These are phyloP conservation scores for Dendroctonus ponderosae DNA, from an alignment of 1,140 invertebrate genomes.

Conservation along the genomic window DNA sequence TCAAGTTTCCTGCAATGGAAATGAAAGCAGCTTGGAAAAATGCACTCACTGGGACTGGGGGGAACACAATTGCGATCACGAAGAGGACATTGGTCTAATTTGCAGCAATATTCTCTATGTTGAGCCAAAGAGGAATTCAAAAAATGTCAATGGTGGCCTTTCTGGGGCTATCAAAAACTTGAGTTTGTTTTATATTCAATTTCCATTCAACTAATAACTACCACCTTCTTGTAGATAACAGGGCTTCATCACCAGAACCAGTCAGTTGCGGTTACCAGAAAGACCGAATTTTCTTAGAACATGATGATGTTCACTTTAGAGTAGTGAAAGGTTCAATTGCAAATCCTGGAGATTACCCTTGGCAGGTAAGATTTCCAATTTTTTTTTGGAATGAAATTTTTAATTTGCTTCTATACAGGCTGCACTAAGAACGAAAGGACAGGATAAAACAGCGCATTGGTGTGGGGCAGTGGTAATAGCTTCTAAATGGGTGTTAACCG, in stretches of 20 bases:
- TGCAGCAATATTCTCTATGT: conserved; percentile 48
- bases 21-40: conserved; percentile 62
- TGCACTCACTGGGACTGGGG: conserved; percentile 70
- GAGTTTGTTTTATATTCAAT: background rate
- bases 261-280: conserved; percentile 53
- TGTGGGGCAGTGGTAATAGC: conserved; percentile 76
- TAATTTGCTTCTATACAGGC: conserved; percentile 53
- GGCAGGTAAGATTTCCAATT: conserved; percentile 61
- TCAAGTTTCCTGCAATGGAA: conserved; percentile 67
- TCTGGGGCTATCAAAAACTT: conserved; percentile 13
- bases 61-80: conserved; percentile 68
- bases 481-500: conserved; percentile 70
- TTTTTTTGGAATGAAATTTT: conserved; percentile 5
- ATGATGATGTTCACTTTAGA: conserved; percentile 53
- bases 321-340: conserved; percentile 60
- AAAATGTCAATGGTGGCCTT: background rate
- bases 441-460: conserved; percentile 63
- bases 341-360: conserved; percentile 68
- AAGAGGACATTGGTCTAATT: conserved; percentile 72
- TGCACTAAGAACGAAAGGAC: conserved; percentile 63
- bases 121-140: conserved; percentile 14
- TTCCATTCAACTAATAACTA: background rate
- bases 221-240: background rate
- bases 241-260: conserved; percentile 18
- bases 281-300: conserved; percentile 52